These are phyloP conservation scores for Machimus atricapillus DNA, from an alignment of 2,888 invertebrate genomes.

Conservation along the genomic window DNA sequence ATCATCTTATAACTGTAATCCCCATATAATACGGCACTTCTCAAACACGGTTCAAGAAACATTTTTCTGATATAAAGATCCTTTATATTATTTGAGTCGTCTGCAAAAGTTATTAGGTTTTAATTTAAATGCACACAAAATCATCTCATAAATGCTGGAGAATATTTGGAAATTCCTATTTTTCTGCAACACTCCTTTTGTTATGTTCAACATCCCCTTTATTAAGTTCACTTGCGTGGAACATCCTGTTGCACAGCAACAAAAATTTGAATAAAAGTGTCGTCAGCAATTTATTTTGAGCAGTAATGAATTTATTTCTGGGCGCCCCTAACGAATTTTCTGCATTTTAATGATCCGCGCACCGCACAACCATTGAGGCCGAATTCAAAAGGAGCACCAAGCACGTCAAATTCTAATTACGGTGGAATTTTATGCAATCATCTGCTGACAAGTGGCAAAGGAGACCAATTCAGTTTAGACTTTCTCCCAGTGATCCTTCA, in stretches of 20 bases:
- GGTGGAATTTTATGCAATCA: not conserved
- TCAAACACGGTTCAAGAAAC: too few relatives aligned
- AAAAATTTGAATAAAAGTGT: not conserved
- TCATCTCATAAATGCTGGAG: not conserved
- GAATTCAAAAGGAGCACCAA: not conserved
- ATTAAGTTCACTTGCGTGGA: not conserved
- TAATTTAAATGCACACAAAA: not conserved
- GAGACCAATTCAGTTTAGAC: not conserved
- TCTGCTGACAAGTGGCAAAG: not conserved
- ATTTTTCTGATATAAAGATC: too few relatives aligned
- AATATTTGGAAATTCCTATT: not conserved
- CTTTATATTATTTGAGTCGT: not conserved
- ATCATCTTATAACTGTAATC: too few relatives aligned
- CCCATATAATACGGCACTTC: too few relatives aligned
- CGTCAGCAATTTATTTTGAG: constrained; percentile 6
- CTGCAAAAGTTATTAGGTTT: not conserved
- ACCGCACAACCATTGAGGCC: not conserved
- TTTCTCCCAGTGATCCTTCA: not conserved
- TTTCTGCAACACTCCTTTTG: not conserved
- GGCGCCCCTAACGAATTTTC: not conserved
- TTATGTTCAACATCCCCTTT: not conserved
- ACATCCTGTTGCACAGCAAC: constrained; percentile 6
- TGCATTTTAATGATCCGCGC: constrained; percentile 21
- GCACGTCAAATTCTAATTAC: not conserved
- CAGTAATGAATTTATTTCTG: constrained; percentile 16